Base-by-base conservation (phyloP, 2,888 invertebrate species). In the Lasioglossum calceatum region DNA sequence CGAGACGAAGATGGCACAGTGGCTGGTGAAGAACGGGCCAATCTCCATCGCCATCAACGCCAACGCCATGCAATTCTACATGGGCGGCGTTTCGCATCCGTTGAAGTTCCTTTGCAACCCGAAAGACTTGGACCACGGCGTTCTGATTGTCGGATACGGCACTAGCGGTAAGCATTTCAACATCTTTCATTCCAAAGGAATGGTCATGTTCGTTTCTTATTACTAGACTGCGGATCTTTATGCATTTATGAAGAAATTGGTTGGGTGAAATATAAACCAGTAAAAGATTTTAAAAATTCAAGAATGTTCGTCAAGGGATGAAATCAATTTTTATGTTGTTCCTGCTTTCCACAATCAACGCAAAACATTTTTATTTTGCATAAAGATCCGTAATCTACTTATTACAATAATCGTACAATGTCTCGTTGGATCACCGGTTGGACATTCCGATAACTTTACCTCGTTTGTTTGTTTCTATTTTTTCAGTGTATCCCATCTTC, bases 31-130 rank as follows among this genome's bases (percentile, higher is more conserved):
- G 88, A 98, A 99, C 95, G 99, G 99, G 77, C 99, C 99, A 0
- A 98, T 99, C 92, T 98, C 99, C 47, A 98, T 99, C 93, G 99
- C 98, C 93, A 98, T 99, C 92, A 99, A 99, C 95, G 99, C 99
- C 0, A 98, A 98, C 95, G 99, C 98, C 0, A 99, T 99, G 99
- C 97, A 99, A 96, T 99, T 99, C 95, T 99, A 99, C 95, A 96
- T 98, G 93, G 99, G 99, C 4, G 99, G 99, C 14, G 97, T 99
- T 23, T 98, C 99, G 0, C 99, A 99, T 96, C 99, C 99, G 0
- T 98, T 97, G 96, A 97, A 97, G 93, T 96, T 97, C 92, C 96
- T 99, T 23, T 97, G 97, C 92, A 92, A 79, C 86, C 93, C 93
- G 0, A 96, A 96, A 1, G 96, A 96, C 93, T 95, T 99, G 54